Base-by-base conservation (phyloP, 2,888 invertebrate genomes). In the Drosophila acutilabella region DNA sequence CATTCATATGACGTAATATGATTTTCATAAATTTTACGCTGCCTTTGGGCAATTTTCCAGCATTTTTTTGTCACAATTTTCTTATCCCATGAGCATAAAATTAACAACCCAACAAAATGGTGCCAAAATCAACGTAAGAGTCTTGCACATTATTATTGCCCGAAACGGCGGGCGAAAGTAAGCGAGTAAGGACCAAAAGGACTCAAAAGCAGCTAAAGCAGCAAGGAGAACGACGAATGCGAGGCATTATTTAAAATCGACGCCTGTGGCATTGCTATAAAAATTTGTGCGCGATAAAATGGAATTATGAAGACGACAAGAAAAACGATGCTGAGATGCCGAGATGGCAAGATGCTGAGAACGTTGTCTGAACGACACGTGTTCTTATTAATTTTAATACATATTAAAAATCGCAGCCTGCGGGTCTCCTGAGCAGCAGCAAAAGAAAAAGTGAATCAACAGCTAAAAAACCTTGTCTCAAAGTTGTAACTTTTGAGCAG, bases 351-450 rank as follows among this genome's bases (percentile, higher is more conserved):
- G 65, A 40, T 65, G 70, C 47, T 33, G 54, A 44, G 48, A 56
- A 52, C 50, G 53, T 23, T 7, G 52, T 50, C 64, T 40, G 44
- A 66, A 20, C 54, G 79, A 88, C 85, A 85, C 88, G 88, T 85
- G 88, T 85, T 85, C 88, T 88, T 85, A 85, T 85, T 85, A 88
- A 87, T 85, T 85, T 85, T 82, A 85, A 88, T 80, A 80, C 82
- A 82, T 85, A 87, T 87, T 87, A 84, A 84, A 86, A 83, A 83
- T 83, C 73, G 70, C 71, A 64, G 71, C 77, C 84, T 52, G 58
- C 61, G 74, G 74, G 40, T 13, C 53, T 33, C 18, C 38, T 38
- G 36, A 33, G 26, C 40, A 23, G 20, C 20, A 20, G 6, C 23
- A 23, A 6, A 23, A 23, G 23, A 23, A 23, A 6, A 23, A 23